phyloP scores from a whole-genome alignment of 2,888 invertebrate species.

The Spodoptera littoralis region DNA sequence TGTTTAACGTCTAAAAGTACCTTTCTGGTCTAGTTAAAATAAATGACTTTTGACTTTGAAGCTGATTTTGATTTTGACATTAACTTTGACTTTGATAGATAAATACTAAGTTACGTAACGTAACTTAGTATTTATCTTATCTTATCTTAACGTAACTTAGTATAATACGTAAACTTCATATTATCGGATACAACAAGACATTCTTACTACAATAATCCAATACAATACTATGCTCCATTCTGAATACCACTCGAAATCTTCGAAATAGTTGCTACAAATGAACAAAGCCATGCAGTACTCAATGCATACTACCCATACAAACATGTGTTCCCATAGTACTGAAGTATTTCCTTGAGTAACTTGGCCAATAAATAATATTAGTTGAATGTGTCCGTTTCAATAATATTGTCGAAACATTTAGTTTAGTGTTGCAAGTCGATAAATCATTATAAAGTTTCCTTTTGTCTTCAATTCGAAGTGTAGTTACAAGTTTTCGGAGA shows the following conservation, averaged over 20 bases:
- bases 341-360: conserved; percentile 60
- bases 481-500: no score
- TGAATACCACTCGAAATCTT: conserved; percentile 12
- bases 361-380: conserved; percentile 69
- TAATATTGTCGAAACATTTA: conserved; percentile 65
- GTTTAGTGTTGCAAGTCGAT: conserved; percentile 50
- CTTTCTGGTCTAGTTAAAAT: no score
- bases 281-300: conserved; percentile 43
- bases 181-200: no score
- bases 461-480: conserved; percentile 29
- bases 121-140: no score
- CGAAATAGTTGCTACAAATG: conserved; percentile 18
- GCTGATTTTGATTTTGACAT: no score
- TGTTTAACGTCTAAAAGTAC: no score
- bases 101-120: no score
- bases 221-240: not conserved
- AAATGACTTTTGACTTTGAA: no score
- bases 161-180: no score
- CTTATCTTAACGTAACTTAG: no score
- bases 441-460: conserved; percentile 48
- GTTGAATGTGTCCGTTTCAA: conserved; percentile 69
- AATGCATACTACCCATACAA: conserved; percentile 12
- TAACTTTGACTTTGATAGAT: no score
- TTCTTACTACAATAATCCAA: no score
- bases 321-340: conserved; percentile 30